Conservation (phyloP, 2,888 invertebrate genomes). For the Phragmatobia fuliginosa region DNA sequence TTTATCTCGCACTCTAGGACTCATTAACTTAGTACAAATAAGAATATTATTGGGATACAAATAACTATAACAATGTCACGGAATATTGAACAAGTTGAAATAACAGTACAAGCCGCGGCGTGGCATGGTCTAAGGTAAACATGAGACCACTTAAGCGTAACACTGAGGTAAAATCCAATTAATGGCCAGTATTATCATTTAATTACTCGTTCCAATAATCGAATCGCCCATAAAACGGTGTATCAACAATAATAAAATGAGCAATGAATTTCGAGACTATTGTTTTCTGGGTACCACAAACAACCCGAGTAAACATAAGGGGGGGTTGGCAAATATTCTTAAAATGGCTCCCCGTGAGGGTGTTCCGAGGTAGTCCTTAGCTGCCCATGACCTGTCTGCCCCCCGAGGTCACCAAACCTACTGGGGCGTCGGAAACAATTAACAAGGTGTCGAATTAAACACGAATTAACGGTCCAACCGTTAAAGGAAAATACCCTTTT, state of each 20-base stretch:
- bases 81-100: constrained; percentile 19
- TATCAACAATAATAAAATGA: constrained; percentile 87
- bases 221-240: constrained; percentile 85
- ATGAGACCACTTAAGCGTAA: constrained; percentile 60
- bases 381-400: constrained; percentile 72
- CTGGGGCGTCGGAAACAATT: constrained; percentile 85
- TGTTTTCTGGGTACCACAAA: constrained; percentile 86
- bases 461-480: constrained; percentile 84
- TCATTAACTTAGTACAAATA: neutral
- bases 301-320: constrained; percentile 83
- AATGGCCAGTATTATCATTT: constrained; percentile 86
- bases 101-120: constrained; percentile 39
- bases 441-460: constrained; percentile 87
- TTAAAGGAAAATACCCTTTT: constrained; percentile 85
- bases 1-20: neutral
- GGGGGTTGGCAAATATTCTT: constrained; percentile 85
- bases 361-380: constrained; percentile 66
- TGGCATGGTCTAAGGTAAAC: constrained; percentile 47
- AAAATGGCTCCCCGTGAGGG: constrained; percentile 80
- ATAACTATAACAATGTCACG: constrained; percentile 14
- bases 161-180: constrained; percentile 83
- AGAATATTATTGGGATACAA: constrained; percentile 12
- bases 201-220: constrained; percentile 86
- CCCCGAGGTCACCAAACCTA: constrained; percentile 83
- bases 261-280: constrained; percentile 86